Evolutionary conservation across 2,797 vertebrate species (phyloP).

Genomic region (Lemur catta): DNA sequence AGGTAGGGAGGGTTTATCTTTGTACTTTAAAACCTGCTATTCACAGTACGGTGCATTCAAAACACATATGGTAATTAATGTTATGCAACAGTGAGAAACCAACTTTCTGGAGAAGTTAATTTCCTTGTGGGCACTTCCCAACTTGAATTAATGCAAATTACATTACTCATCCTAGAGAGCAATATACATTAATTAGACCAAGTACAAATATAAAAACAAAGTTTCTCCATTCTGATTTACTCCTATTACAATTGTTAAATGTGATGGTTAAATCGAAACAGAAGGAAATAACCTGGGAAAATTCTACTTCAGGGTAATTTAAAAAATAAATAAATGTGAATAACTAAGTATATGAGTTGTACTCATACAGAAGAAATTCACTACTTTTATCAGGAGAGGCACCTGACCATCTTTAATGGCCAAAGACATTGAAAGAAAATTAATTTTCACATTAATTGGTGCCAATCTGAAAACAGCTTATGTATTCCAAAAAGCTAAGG

Average conservation of each 20-base stretch:
- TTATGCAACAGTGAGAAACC: constrained; percentile 15
- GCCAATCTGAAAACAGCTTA: constrained; percentile 12
- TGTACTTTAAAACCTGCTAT: not conserved
- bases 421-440: constrained; percentile 24
- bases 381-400: not conserved
- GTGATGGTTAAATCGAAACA: constrained; percentile 34
- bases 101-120: not conserved
- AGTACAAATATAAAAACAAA: constrained; percentile 25
- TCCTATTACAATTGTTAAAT: constrained; percentile 34
- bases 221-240: constrained; percentile 12
- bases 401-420: not conserved
- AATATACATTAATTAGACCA: constrained; percentile 47
- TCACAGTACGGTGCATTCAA: not conserved
- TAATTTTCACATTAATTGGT: constrained; percentile 2
- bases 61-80: not conserved
- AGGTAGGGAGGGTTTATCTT: not conserved
- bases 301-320: constrained; percentile 17
- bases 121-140: constrained; percentile 37
- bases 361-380: not conserved
- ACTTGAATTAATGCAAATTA: constrained; percentile 43
- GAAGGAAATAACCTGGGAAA: constrained; percentile 38
- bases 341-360: not conserved
- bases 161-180: constrained; percentile 30
- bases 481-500: not conserved
- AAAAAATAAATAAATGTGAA: not conserved